Evolutionary conservation across 2,797 vertebrate species (phyloP), one percentile per base, ranked within the genome.

Genomic region (Petrocephalus schoutedeni): DNA sequence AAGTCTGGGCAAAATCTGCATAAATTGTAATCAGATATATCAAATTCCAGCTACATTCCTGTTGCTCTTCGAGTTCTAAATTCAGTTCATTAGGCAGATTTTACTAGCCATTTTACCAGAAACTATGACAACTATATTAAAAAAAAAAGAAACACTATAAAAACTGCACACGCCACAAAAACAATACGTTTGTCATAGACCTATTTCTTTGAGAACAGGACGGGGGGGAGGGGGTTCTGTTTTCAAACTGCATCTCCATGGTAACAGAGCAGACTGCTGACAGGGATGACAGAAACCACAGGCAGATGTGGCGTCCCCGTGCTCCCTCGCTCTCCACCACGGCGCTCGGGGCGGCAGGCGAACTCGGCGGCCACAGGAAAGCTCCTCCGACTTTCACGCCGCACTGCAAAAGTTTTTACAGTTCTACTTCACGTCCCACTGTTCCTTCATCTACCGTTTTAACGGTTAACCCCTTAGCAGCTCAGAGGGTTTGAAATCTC

Each of bases 261-360:
- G 88, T 59, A 84, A 87, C 88, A 59, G 54, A 32, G 53, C 80
- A 83, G 41, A 7, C 36, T 64, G 74, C 71, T 89, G 85, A 88
- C 32, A 45, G 23, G 16, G 6, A 12, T 58, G 28, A n/a, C 58
- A 23, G 49, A 88, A 88, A 86, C 54, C 84, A 61, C 88, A 86
- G 85, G 16, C 88, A 86, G 85, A 28, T 53, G 58, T 51, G 10
- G 77, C 8, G 16, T 12, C 14, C 16, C 67, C 14, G 21, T n/a
- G 23, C 67, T 80, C 67, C 14, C 57, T 84, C 7, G 4, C 28
- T 49, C 53, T 23, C 14, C 41, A 36, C 58, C 51, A 19, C 53
- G 71, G 71, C 64, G 21, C 56, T 77, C 0, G 28, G n/a, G 71
- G 51, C 8, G 56, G 14, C 56, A 61, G 74, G 21, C 56, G 14